phyloP scores from a whole-genome alignment of 2,797 vertebrate genomes.

The Paedocypris micromegethes region DNA sequence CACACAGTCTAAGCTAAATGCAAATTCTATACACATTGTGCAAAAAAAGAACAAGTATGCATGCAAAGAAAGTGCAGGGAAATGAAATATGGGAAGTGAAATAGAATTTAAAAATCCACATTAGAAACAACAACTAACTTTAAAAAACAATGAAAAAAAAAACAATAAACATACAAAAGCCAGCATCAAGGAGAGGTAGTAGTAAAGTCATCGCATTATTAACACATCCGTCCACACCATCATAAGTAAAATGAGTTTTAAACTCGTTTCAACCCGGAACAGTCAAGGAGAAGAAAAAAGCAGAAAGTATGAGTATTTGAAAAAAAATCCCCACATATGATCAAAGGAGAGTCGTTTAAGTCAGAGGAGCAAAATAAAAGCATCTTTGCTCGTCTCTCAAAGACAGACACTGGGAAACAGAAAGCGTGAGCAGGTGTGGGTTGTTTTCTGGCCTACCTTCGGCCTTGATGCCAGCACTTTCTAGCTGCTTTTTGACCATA shows the following conservation, averaged over 20 bases:
- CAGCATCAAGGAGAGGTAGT: conserved; percentile 17
- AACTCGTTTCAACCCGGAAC: background rate
- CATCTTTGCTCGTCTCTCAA: background rate
- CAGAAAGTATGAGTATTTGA: background rate
- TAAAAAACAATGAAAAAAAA: no score
- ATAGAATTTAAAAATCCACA: conserved; percentile 1
- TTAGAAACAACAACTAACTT: background rate
- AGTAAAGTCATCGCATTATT: no score
- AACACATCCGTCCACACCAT: no score
- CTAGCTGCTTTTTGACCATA: conserved; percentile 92
- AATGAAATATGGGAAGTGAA: background rate
- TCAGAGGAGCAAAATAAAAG: conserved; percentile 8
- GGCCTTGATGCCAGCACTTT: conserved; percentile 91
- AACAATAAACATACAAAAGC: conserved; percentile 1
- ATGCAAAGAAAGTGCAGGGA: conserved; percentile 5
- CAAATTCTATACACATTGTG: conserved; percentile 3
- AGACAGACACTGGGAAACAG: conserved; percentile 22
- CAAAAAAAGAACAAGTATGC: conserved; percentile 9
- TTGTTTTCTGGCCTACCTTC: conserved; percentile 76
- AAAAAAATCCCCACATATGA: conserved; percentile 4
- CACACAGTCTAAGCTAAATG: background rate
- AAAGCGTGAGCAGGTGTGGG: conserved; percentile 17
- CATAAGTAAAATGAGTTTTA: background rate
- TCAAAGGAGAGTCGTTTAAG: conserved; percentile 11
- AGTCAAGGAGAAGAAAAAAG: background rate